Evolutionary conservation across 2,113 vertebrate genomes (phyloP).

Genomic region (Zosterops hypoxanthus): DNA sequence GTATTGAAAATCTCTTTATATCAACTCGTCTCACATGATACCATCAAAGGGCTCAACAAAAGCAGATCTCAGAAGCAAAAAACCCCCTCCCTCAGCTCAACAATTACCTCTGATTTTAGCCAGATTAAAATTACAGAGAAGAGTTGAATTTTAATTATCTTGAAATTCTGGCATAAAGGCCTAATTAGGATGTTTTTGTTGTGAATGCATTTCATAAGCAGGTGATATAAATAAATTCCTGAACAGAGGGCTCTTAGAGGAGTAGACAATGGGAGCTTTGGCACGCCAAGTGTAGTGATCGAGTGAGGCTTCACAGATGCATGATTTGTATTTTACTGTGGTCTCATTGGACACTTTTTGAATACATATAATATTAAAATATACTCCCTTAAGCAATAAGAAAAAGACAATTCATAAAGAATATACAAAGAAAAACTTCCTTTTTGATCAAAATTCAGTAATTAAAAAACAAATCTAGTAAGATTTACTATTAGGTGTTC

Average conservation of each 20-base stretch:
- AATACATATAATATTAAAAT: background rate
- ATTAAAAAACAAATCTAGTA: background rate
- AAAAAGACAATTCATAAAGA: background rate
- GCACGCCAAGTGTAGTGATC: background rate
- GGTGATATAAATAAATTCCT: slow-evolving; percentile 41
- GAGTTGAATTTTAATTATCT: slow-evolving; percentile 32
- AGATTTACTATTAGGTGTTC: slow-evolving; percentile 40
- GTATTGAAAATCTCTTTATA: background rate
- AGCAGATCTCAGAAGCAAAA: background rate
- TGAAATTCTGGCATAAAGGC: slow-evolving; percentile 19
- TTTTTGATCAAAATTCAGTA: slow-evolving; percentile 41
- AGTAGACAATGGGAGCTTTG: background rate
- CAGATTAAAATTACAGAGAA: slow-evolving; percentile 50
- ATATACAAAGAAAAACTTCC: background rate
- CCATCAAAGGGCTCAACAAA: slow-evolving; percentile 16
- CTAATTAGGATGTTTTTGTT: slow-evolving; percentile 33
- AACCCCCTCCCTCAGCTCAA: background rate
- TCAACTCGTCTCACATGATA: background rate
- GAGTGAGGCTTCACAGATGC: background rate
- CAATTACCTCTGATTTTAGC: slow-evolving; percentile 35
- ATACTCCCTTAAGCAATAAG: background rate
- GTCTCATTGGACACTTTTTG: background rate
- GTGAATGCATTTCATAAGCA: slow-evolving; percentile 18
- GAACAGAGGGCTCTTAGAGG: background rate
- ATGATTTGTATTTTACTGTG: background rate